Conservation (phyloP, 2,797 vertebrate genomes). For the Cossypha heuglini region DNA sequence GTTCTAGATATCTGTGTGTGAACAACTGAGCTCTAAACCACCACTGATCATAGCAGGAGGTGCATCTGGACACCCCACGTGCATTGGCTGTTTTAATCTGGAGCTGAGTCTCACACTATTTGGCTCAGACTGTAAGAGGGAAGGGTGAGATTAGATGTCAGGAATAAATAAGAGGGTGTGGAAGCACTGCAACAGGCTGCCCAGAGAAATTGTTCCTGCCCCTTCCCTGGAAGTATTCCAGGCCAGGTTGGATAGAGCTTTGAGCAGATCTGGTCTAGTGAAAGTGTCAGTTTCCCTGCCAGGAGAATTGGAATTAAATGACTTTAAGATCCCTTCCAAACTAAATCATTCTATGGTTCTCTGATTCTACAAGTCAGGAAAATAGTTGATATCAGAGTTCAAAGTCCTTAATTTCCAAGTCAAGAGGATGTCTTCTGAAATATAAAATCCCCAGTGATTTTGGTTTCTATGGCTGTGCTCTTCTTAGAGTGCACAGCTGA, state of each 20-base stretch:
- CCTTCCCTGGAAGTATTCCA: not conserved
- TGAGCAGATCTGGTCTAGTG: not conserved
- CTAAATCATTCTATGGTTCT: not conserved
- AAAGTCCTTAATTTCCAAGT: not conserved
- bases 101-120: not conserved
- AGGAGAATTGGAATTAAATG: not conserved
- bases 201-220: not conserved
- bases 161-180: not conserved
- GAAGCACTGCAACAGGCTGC: not conserved
- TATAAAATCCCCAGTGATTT: not conserved
- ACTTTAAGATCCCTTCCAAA: not conserved
- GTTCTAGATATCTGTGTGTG: not conserved
- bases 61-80: rapidly evolving
- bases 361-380: not conserved
- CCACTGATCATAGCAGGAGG: not conserved
- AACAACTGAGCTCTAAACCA: not conserved
- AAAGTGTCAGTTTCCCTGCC: not conserved
- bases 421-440: not conserved
- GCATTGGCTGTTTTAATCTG: not conserved
- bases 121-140: not conserved
- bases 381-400: not conserved
- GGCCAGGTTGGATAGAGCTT: not conserved
- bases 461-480: not conserved
- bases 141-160: not conserved
- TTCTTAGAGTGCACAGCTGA: not conserved